Conservation (phyloP, 2,113 vertebrate genomes). For the Crotophaga sulcirostris region DNA sequence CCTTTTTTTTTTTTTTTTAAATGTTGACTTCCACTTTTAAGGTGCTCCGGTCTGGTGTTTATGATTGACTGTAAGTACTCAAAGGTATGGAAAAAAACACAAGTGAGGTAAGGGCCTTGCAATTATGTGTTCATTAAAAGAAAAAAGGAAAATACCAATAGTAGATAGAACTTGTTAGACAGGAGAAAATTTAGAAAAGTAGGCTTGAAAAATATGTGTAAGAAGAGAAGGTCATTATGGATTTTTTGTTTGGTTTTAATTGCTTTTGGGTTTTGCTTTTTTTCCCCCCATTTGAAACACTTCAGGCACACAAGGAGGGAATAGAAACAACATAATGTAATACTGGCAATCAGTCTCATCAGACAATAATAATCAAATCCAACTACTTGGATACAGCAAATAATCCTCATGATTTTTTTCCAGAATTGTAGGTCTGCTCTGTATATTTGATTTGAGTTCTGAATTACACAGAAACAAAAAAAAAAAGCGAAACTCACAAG, state of each 20-base stretch:
- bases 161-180: background rate
- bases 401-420: background rate
- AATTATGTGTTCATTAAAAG: background rate
- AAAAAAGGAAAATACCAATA: background rate
- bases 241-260: conserved; percentile 5
- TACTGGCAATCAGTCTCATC: background rate
- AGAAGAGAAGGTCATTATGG: background rate
- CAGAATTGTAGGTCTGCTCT: background rate
- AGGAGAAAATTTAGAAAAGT: background rate
- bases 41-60: background rate
- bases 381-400: background rate
- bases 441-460: background rate
- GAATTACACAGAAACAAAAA: background rate
- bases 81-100: background rate
- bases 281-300: background rate
- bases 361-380: conserved; percentile 7
- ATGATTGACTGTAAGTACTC: background rate
- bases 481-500: background rate
- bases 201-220: background rate
- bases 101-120: background rate
- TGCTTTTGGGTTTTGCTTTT: background rate
- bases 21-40: background rate
- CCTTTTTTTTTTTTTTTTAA: too few relatives aligned
- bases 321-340: background rate
- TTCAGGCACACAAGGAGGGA: background rate